Percentiles rank a stretch among this genome's conserved stretches.
These are phyloP conservation scores for Lontra canadensis DNA, from an alignment of 2,113 vertebrate genomes.

Conservation along the genomic window DNA sequence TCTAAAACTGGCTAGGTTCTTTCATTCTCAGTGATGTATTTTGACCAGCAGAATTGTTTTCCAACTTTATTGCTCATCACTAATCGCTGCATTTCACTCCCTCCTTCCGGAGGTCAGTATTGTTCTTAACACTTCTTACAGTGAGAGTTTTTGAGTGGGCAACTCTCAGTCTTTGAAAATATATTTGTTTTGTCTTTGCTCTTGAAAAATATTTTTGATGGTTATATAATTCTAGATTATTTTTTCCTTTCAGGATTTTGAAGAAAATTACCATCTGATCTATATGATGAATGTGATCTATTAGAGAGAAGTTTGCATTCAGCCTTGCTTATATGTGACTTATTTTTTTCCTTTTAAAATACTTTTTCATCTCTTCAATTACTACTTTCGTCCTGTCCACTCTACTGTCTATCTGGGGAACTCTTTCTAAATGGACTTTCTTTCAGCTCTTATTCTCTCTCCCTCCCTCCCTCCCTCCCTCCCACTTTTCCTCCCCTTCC, in stretches of 20 bases:
- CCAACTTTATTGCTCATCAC: neutral
- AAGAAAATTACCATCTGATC: neutral
- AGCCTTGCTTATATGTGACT: neutral
- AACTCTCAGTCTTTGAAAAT: neutral
- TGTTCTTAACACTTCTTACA: neutral
- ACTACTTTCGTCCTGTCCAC: neutral
- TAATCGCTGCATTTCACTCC: neutral
- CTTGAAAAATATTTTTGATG: neutral
- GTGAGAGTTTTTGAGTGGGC: neutral
- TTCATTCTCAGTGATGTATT: neutral
- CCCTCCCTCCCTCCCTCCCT: neutral
- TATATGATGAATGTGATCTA: neutral
- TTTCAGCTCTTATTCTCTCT: neutral
- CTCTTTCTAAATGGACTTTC: neutral
- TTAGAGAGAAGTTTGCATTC: neutral
- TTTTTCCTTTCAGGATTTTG: neutral
- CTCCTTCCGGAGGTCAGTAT: neutral
- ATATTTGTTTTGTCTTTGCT: neutral
- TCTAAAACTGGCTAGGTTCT: neutral
- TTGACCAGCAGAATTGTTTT: neutral
- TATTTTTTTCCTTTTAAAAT: neutral
- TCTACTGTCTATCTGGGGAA: neutral
- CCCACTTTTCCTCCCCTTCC: accelerated
- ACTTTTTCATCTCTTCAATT: neutral
- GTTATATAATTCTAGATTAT: neutral